Evolutionary conservation across 2,113 vertebrate genomes (phyloP), one percentile per base, ranked within the genome.

Genomic region (Forbesichthys agassizii): DNA sequence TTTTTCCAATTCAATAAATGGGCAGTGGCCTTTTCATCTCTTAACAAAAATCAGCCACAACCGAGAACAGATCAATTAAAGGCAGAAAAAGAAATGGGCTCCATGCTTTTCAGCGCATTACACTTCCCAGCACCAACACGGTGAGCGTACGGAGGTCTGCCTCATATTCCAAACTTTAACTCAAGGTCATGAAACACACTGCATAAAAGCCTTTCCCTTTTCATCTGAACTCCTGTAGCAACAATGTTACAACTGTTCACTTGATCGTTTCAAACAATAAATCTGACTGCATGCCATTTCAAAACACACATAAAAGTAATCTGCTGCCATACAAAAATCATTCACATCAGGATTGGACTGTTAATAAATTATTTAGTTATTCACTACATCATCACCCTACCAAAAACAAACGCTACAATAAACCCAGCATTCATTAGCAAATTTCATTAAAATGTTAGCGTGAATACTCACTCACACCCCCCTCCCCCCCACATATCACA

Each of bases 281-380:
- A 55, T 71, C 59, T 65, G 57, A 66, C 48, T 66, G 1, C 70
- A 52, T 4, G 68, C 53, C 18, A 20, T 1, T 3, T 13, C 54
- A 71, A 77, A 71, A 71, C 52, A 73, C 68, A 65, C 66, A 48
- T 71, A 55, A 74, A 78, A 74, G 59, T 69, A 20, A 52, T 33
- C 9, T 54, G 27, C 62, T 53, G 59, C 12, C 66, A 71, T 14
- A 75, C 66, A 79, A 56, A 79, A 33, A 68, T 72, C 63, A 77
- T 66, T 83, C 74, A 86, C 74, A 84, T 81, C 66, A 27, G 73
- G 77, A 78, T 71, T 12, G 5, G 75, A 36, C 49, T 64, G 55
- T 80, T 83, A 89, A 87, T 90, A 89, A 90, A 89, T 87, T 87
- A 89, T 79, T 80, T 69, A 79, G 5, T 71, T 72, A 53, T 14